Evolutionary conservation across 2,888 invertebrate species (phyloP).

Genomic region (Agapostemon virescens): DNA sequence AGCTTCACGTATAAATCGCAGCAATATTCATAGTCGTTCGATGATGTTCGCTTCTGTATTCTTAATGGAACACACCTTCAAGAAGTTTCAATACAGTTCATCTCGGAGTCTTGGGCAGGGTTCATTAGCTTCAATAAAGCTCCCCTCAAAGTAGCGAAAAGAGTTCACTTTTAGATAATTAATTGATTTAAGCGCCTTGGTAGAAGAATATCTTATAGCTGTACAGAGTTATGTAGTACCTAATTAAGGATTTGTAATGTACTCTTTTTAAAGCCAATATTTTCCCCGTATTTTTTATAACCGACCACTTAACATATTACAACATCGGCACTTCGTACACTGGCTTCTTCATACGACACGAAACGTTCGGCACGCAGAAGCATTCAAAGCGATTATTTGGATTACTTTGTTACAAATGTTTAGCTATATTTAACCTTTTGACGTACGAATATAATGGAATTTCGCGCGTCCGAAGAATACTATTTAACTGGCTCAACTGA

Average conservation of each 20-base stretch:
- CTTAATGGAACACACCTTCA: not conserved
- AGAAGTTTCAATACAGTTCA: not conserved
- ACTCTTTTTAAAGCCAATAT: not conserved
- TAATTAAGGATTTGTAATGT: not conserved
- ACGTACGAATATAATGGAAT: no score
- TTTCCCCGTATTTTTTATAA: not conserved
- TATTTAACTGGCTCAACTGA: no score
- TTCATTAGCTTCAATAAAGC: constrained; percentile 9
- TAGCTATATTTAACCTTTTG: no score
- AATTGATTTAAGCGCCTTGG: constrained; percentile 4
- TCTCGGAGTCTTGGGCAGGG: not conserved
- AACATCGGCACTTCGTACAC: not conserved
- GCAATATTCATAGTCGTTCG: not conserved
- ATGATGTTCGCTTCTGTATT: not conserved
- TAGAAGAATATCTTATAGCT: not conserved
- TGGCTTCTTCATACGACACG: no score
- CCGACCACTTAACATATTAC: not conserved
- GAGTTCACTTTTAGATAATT: constrained; percentile 9
- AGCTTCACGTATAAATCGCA: not conserved
- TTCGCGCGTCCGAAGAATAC: no score
- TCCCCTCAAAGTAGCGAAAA: not conserved
- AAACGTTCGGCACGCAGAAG: no score
- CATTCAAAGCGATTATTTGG: no score
- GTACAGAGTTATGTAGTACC: not conserved
- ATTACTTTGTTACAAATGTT: no score